Evolutionary conservation across 2,797 vertebrate genomes (phyloP).

Genomic region (Rhyacichthys aspro): DNA sequence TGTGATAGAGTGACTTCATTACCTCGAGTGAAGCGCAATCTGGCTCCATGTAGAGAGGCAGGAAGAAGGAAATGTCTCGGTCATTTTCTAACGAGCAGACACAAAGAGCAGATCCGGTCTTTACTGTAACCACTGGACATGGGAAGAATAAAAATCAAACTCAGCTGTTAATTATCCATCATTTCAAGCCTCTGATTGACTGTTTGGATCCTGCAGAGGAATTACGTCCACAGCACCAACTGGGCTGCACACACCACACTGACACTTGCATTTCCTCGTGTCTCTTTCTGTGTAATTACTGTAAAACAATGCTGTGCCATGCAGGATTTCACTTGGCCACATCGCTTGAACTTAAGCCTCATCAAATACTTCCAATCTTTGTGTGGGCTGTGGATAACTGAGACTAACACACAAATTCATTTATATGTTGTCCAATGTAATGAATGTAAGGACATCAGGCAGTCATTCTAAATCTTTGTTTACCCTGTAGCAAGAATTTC

Average conservation of each 20-base stretch:
- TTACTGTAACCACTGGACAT: not conserved
- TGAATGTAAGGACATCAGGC: too few species aligned
- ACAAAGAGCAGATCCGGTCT: constrained; percentile 6
- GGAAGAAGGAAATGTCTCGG: not conserved
- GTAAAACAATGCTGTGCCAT: too few species aligned
- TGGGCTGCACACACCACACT: not conserved
- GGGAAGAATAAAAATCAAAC: not conserved
- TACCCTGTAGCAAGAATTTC: too few species aligned
- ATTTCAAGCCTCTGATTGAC: not conserved
- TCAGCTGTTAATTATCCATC: constrained; percentile 2
- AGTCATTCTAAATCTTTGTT: too few species aligned
- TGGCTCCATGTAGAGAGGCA: constrained; percentile 50
- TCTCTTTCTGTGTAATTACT: not conserved
- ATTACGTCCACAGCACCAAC: not conserved
- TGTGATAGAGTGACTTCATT: constrained; percentile 82
- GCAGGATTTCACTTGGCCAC: too few species aligned
- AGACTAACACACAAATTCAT: too few species aligned
- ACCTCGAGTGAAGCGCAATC: constrained; percentile 79
- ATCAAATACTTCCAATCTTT: too few species aligned
- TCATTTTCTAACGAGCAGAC: constrained; percentile 36
- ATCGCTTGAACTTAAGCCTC: too few species aligned
- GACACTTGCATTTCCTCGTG: not conserved
- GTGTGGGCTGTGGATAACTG: too few species aligned
- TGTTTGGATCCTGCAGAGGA: not conserved
- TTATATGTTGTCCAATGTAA: too few species aligned